Evolutionary conservation across 2,888 invertebrate genomes (phyloP), one percentile per base, ranked within the genome.

Genomic region (Junonia oenone): DNA sequence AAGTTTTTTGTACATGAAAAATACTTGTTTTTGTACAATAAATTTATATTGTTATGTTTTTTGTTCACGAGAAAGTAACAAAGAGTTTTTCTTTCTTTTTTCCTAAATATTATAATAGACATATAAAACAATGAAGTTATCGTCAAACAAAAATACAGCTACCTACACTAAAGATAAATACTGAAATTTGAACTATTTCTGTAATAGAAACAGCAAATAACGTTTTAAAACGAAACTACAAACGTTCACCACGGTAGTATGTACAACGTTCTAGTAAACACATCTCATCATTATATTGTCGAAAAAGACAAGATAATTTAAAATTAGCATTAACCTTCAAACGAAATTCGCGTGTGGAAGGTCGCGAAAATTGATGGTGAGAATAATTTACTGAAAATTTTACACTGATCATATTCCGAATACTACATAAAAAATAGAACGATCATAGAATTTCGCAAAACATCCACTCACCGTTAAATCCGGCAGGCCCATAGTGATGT

Each of bases 401-500:
- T 0, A 15, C 11, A 9, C 11, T n/a, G 17, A 19, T 11, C 1
- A 19, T 14, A 37, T 5, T 11, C n/a, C 31, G 3, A 33, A 33
- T 5, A 22, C 3, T 6, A 11, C 9, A n/a, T 9, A 8, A 37
- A 33, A 15, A 14, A 6, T 37, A 14, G 1, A 37, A 6, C 6
- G 6, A 15, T 37, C 6, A 3, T 37, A 15, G 1, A 13, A 13
- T 13, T 0, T 35, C 35, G 35, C 11, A 13, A 22, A 8, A 17
- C 11, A 17, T 9, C 15, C 40, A 84, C 89, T 90, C 72, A 90
- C 89, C 83, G 86, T 81, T 58, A 84, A 72, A 73, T 88, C 84
- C 60, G 89, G 89, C 72, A 88, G 77, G 54, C 89, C 89, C 89
- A 90, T 89, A 64, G 78, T 76, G 61, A 86, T 65, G 67, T 79